Base-by-base conservation (phyloP, 1,140 invertebrate species). In the Planococcus citri region DNA sequence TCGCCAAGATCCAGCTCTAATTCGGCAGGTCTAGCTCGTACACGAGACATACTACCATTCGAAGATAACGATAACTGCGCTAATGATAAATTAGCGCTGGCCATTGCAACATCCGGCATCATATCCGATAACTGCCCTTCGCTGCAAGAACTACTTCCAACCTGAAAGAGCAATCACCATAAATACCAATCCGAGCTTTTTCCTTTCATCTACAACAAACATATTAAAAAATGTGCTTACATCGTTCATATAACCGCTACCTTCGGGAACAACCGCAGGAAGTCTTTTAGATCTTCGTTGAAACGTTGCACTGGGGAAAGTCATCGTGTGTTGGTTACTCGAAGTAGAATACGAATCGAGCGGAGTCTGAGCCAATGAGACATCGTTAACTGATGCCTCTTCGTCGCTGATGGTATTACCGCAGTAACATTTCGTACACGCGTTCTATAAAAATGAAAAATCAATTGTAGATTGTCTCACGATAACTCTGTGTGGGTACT, bases 31-130 rank as follows among this genome's bases (percentile, higher is more conserved):
- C 60, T 24, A 20, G 60, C 60, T 64, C 60, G 60, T 27, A 64
- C 60, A 6, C 60, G 12, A 24, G 60, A 22, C 60, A 64, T 10
- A 17, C 60, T 64, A 25, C 60, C 60, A 17, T 64, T 64, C 22
- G 60, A 64, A 3, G 60, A 25, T 64, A 64, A 21, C 9, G 60
- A 64, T 27, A 64, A 27, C 25, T 64, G 60, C 10, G 60, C 60
- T 27, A 64, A 25, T n/a, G 33, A 72, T 27, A 64, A 25, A 27
- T 64, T 64, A 20, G 60, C 60, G 21, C 37, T 72, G 8, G 61
- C 69, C 71, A 72, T 67, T 20, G 69, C 67, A 24, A 67, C 67
- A 70, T 70, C 60, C 9, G 58, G 69, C 69, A 67, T 29, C n/a
- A 72, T 57, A 24, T 69, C 58, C 14, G 69, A 70, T 60, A 70